phyloP scores from a whole-genome alignment of 2,797 vertebrate genomes.

The Tiaroga cobitis region DNA sequence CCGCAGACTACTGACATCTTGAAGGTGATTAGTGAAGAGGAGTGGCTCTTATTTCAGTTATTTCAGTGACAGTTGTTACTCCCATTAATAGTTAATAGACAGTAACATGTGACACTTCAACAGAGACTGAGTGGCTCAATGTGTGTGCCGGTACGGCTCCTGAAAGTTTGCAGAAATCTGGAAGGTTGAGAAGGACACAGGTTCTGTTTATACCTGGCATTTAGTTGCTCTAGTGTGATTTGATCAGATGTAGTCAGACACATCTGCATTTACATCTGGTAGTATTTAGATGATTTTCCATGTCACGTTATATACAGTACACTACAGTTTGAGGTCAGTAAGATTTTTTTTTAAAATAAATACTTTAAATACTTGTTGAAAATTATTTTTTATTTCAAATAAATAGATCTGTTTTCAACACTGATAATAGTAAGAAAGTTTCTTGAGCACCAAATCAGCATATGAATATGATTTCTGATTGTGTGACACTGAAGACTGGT shows the following conservation, averaged over 20 bases:
- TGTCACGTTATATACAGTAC: no score
- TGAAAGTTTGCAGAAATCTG: constrained; percentile 16
- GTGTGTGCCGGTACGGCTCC: background rate
- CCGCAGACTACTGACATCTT: constrained; percentile 51
- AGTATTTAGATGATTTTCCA: background rate
- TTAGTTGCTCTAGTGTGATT: background rate
- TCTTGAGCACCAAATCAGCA: background rate
- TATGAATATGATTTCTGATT: background rate
- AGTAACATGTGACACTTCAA: constrained; percentile 40
- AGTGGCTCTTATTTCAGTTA: constrained; percentile 52
- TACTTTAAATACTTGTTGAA: background rate
- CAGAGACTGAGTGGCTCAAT: background rate
- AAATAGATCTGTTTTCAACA: background rate
- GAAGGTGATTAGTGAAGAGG: constrained; percentile 41
- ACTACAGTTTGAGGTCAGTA: no score
- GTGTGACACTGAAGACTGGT: background rate
- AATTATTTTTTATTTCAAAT: background rate
- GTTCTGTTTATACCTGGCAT: background rate
- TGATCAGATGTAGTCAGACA: background rate
- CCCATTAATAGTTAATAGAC: constrained; percentile 58
- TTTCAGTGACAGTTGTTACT: constrained; percentile 59
- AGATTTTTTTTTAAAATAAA: no score
- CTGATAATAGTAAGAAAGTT: no score
- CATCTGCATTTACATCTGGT: background rate
- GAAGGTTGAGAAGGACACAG: background rate